A percentile compares a stretch with the other conserved stretches of the same genome.
Evolutionary conservation across 1,140 invertebrate genomes (phyloP).

Genomic region (Sarcophaga bullata): DNA sequence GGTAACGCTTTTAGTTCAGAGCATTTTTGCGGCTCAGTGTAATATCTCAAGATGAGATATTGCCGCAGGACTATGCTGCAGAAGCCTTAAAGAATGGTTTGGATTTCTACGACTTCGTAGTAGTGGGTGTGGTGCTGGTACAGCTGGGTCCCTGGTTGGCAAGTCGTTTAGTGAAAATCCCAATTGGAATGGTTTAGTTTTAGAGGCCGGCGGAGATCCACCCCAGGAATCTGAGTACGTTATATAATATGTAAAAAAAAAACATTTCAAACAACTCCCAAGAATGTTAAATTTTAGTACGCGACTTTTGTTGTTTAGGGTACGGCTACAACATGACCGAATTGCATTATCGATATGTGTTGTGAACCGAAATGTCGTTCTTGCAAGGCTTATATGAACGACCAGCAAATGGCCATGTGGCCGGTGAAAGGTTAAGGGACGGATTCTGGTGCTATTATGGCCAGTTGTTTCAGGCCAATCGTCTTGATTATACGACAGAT

Average conservation of each 20-base stretch:
- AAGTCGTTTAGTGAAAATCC: constrained; percentile 69
- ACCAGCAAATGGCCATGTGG: constrained; percentile 76
- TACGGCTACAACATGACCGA: constrained; percentile 67
- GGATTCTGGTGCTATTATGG: constrained; percentile 83
- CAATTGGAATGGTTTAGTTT: constrained; percentile 69
- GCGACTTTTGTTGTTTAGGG: constrained; percentile 62
- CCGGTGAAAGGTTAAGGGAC: constrained; percentile 76
- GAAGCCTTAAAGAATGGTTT: constrained; percentile 64
- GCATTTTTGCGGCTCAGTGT: constrained; percentile 68
- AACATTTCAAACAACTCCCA: not conserved
- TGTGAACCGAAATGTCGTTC: constrained; percentile 69
- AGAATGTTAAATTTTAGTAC: not conserved
- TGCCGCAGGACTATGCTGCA: constrained; percentile 68
- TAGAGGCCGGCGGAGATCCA: constrained; percentile 73
- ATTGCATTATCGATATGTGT: constrained; percentile 76
- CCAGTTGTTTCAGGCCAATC: constrained; percentile 68
- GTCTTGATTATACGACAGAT: constrained; percentile 68
- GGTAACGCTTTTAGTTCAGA: constrained; percentile 63
- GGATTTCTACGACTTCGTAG: constrained; percentile 62
- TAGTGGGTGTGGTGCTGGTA: constrained; percentile 78
- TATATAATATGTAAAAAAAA: not conserved
- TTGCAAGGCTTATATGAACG: constrained; percentile 68
- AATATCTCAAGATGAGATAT: constrained; percentile 66
- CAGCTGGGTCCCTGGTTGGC: constrained; percentile 73
- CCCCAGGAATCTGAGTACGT: constrained; percentile 66